These are phyloP conservation scores for Palloptera scutellata DNA, from an alignment of 2,888 invertebrate genomes.

Conservation along the genomic window DNA sequence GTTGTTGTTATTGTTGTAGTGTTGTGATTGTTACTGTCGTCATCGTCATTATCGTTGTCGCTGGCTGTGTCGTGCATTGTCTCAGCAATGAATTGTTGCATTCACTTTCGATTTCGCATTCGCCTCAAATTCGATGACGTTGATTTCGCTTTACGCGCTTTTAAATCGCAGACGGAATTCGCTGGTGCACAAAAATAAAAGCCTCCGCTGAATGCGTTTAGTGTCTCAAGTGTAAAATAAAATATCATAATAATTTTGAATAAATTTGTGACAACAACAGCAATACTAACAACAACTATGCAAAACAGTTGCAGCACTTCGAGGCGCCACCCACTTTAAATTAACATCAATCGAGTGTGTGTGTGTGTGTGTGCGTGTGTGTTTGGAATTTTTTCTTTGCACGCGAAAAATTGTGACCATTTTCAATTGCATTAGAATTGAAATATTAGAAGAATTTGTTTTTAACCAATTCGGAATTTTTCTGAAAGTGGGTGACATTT, in stretches of 20 bases:
- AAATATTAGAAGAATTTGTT: no score
- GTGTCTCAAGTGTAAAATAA: no score
- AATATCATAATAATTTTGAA: no score
- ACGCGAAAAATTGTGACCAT: no score
- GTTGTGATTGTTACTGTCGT: slow-evolving; percentile 6
- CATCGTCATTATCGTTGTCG: background rate
- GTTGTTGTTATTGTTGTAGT: slow-evolving; percentile 20
- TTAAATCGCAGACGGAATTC: no score
- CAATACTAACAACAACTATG: background rate
- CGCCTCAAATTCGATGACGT: background rate
- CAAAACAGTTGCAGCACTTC: background rate
- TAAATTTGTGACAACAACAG: background rate
- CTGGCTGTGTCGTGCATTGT: slow-evolving; percentile 1
- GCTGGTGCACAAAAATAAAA: no score
- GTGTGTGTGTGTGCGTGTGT: slow-evolving; percentile 1
- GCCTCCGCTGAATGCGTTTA: no score
- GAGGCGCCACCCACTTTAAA: no score
- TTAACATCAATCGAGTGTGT: background rate
- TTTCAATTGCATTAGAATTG: no score
- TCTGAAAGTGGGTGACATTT: no score
- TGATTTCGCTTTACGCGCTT: no score
- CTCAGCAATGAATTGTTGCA: background rate
- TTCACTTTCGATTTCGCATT: slow-evolving; percentile 30
- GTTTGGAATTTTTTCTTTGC: background rate
- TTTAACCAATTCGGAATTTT: no score